Conservation (phyloP, 2,797 vertebrate species). For the Tragopan temminckii region DNA sequence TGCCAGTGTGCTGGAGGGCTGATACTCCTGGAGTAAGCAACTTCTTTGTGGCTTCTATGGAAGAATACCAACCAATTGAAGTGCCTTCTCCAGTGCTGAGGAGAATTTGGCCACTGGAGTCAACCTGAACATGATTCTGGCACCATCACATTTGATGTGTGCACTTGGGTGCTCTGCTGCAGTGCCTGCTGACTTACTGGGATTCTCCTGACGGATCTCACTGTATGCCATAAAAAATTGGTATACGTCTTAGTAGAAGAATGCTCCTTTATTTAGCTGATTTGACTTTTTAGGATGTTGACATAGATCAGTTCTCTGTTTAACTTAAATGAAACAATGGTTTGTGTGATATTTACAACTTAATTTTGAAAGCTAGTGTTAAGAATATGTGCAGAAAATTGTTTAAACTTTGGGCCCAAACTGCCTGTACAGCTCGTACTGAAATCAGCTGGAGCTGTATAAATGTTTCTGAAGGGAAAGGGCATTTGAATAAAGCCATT, state of each 20-base stretch:
- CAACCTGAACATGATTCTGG: not conserved
- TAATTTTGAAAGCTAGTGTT: not conserved
- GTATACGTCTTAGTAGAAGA: not conserved
- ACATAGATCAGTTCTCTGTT: not conserved
- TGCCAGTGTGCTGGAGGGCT: not conserved
- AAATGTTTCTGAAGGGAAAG: slow-evolving; percentile 20
- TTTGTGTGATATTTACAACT: not conserved
- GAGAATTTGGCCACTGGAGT: not conserved
- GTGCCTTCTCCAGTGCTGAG: not conserved
- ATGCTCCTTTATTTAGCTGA: not conserved
- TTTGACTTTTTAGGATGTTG: not conserved
- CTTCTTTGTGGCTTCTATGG: not conserved
- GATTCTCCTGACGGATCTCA: not conserved
- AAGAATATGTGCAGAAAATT: not conserved
- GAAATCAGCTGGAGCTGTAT: slow-evolving; percentile 4
- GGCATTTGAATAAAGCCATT: not conserved
- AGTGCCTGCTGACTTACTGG: not conserved
- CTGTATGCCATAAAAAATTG: not conserved
- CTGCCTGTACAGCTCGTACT: not conserved
- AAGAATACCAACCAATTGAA: not conserved
- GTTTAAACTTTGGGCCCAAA: not conserved
- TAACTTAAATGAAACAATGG: not conserved
- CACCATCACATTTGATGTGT: not conserved
- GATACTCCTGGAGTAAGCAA: not conserved
- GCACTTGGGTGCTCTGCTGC: not conserved